phyloP scores from a whole-genome alignment of 2,113 vertebrate genomes.

The Chaetodon trifascialis region DNA sequence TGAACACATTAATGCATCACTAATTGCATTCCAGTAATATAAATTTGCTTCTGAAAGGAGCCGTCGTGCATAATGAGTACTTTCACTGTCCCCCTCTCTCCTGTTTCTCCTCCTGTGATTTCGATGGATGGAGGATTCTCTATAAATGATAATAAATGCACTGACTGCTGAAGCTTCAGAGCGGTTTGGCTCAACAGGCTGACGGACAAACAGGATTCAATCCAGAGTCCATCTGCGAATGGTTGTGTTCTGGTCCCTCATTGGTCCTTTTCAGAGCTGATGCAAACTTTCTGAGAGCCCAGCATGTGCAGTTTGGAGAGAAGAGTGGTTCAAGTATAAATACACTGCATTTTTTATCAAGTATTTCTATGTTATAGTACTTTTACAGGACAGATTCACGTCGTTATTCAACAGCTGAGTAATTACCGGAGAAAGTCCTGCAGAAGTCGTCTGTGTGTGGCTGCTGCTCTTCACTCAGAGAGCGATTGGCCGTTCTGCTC shows the following conservation, averaged over 20 bases:
- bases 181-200: too few species aligned
- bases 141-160: too few species aligned
- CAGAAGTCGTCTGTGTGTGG: neutral
- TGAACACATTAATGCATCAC: too few species aligned
- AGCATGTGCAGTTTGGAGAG: neutral
- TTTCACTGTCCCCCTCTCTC: too few species aligned
- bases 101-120: too few species aligned
- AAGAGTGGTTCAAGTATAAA: neutral
- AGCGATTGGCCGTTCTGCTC: neutral
- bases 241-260: neutral
- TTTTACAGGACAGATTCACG: neutral
- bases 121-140: too few species aligned
- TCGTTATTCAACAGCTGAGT: neutral
- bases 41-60: too few species aligned
- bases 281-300: neutral
- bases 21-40: too few species aligned
- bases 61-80: too few species aligned
- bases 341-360: neutral
- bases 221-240: neutral
- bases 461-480: constrained; percentile 19
- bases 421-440: neutral
- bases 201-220: too few species aligned
- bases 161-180: too few species aligned
- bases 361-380: neutral
- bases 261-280: constrained; percentile 1